Base-by-base conservation (phyloP, 2,888 invertebrate genomes). In the Drosophila cracens region DNA sequence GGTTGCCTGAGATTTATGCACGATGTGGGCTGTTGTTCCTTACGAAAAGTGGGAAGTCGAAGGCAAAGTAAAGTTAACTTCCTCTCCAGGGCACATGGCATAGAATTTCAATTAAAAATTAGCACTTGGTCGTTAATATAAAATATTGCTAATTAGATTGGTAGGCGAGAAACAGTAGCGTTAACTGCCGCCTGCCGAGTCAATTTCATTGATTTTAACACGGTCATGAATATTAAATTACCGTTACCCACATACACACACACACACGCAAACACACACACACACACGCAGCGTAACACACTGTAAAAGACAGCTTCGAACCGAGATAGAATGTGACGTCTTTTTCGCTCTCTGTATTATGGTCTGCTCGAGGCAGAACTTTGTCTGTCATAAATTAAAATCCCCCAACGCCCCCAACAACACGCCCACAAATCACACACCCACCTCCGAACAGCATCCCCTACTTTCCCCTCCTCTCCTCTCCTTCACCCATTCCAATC, bases 101-200 rank as follows among this genome's bases (percentile, higher is more conserved):
- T 81, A 76, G 81, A 89, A 78, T 87, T 89, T 83, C 88, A 89
- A 87, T 87, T 89, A 75, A 85, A 78, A 89, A 87, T 89, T 81
- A 85, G 86, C 86, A 87, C 74, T 79, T 76, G 81, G 63, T 76
- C 85, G 90, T 87, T 87, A 85, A 81, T 81, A 78, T 81, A 87
- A 87, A 87, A 87, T 89, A 85, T 89, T 87, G 83, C 83, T 87
- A 87, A 87, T 87, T 89, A 87, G 86, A 87, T 85, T 85, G 76
- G 31, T 27, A 58, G 70, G 46, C 56, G 65, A 33, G 34, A 18
- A 54, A 57, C 66, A 64, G 65, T 70, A 59, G 69, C 65, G 69
- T 40, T 64, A 67, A 67, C 78, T 67, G 72, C 59, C 69, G 70
- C n/a, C 54, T 67, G 70, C 67, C 70, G 69, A 18, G 59, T 61